Percentiles rank a stretch among this genome's conserved stretches.
phyloP scores from a whole-genome alignment of 2,888 invertebrate genomes.

The Sclerodermus sp. region DNA sequence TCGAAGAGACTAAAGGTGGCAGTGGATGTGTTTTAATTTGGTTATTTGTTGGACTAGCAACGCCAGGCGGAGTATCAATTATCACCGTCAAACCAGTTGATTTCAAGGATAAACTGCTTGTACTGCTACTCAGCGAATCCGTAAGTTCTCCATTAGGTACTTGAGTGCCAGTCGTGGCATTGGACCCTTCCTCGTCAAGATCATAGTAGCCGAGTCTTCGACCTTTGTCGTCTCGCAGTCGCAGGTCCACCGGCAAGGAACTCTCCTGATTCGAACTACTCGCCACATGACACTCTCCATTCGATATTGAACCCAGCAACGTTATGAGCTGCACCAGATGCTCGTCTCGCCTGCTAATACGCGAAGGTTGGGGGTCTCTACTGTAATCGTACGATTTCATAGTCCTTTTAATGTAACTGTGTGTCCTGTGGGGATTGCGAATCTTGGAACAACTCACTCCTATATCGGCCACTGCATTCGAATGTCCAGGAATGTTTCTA shows the following conservation, averaged over 20 bases:
- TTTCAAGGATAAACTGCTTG: conserved; percentile 60
- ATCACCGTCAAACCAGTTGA: conserved; percentile 55
- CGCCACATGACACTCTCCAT: conserved; percentile 69
- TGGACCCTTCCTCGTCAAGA: conserved; percentile 76
- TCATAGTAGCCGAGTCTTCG: conserved; percentile 82
- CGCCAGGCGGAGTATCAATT: conserved; percentile 52
- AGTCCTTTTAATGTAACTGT: conserved; percentile 24
- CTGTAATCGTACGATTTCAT: not conserved
- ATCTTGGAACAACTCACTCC: conserved; percentile 21
- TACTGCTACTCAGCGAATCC: conserved; percentile 59
- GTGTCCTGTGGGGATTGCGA: conserved; percentile 60
- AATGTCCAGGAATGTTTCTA: conserved; percentile 61
- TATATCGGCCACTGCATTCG: conserved; percentile 26
- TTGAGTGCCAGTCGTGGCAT: conserved; percentile 56
- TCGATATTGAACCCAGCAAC: conserved; percentile 56
- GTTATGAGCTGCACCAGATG: conserved; percentile 48
- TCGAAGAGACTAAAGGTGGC: conserved; percentile 36
- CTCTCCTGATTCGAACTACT: conserved; percentile 63
- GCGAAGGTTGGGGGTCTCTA: conserved; percentile 22
- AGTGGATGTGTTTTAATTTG: conserved; percentile 41
- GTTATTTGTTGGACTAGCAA: conserved; percentile 42
- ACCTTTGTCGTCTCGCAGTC: conserved; percentile 80
- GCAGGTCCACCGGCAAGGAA: conserved; percentile 74
- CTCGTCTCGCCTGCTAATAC: conserved; percentile 37
- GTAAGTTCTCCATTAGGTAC: conserved; percentile 49